Percentiles rank a stretch among this genome's conserved stretches.
Conservation (phyloP, 2,797 vertebrate species). For the Gymnoscopelus braueri region DNA sequence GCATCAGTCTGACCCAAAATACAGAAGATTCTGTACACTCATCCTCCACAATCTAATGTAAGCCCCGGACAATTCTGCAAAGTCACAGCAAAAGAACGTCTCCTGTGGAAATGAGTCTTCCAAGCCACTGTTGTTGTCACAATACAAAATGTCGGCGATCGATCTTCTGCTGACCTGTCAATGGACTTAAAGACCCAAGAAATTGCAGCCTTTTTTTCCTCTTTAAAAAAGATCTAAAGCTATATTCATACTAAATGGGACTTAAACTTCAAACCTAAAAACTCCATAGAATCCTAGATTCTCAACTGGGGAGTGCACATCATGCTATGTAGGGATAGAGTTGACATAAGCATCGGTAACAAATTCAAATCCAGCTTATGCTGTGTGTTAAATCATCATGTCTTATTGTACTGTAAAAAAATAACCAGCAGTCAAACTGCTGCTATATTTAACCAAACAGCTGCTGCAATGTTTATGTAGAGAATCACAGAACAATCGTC, state of each 20-base stretch:
- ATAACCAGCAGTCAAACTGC: conserved; percentile 9
- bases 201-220: neutral
- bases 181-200: conserved; percentile 10
- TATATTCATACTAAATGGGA: neutral
- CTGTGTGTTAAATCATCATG: too few species aligned
- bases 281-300: neutral
- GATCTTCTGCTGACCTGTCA: conserved; percentile 41
- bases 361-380: too few species aligned
- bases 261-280: neutral
- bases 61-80: conserved; percentile 63
- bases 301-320: too few species aligned
- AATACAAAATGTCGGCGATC: conserved; percentile 51
- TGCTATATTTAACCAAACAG: conserved; percentile 42
- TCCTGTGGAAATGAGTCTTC: conserved; percentile 9
- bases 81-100: conserved; percentile 66
- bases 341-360: too few species aligned
- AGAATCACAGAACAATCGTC: conserved; percentile 39
- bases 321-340: too few species aligned
- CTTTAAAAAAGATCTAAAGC: neutral
- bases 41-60: conserved; percentile 28
- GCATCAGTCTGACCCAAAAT: conserved; percentile 60
- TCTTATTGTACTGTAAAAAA: too few species aligned
- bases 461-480: conserved; percentile 48
- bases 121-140: conserved; percentile 59
- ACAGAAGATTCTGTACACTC: conserved; percentile 45